Conservation (phyloP, 2,797 vertebrate species). For the Acanthis flammea region DNA sequence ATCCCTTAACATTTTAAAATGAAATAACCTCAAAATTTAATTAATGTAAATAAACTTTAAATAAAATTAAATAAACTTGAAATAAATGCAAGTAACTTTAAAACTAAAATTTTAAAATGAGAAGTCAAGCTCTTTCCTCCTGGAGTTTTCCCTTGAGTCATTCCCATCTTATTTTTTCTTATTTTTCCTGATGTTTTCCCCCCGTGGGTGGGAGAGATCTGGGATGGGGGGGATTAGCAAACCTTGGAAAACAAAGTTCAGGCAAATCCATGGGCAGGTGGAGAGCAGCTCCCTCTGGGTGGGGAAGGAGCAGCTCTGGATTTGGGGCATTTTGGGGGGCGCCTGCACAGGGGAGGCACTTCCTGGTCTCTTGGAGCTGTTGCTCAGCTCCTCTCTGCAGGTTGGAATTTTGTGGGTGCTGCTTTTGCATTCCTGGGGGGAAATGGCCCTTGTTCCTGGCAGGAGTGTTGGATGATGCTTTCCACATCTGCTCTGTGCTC, state of each 20-base stretch:
- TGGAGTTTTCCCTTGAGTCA: not conserved
- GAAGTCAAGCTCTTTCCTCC: not conserved
- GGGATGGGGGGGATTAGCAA: not conserved
- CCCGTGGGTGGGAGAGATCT: not conserved
- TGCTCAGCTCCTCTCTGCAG: not conserved
- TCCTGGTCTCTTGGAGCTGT: not conserved
- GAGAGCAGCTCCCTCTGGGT: not conserved
- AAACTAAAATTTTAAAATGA: not conserved
- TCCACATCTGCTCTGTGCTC: not conserved
- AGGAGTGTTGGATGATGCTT: accelerated
- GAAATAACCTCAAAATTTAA: not conserved
- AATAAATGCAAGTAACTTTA: no score
- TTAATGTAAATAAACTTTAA: no score
- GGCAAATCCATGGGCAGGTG: not conserved
- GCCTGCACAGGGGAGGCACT: not conserved
- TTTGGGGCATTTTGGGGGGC: not conserved
- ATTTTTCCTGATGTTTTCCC: not conserved
- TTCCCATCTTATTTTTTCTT: not conserved
- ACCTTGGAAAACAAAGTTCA: not conserved
- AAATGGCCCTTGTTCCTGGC: not conserved
- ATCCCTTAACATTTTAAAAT: not conserved
- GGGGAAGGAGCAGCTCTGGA: not conserved
- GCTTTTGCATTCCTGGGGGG: not conserved
- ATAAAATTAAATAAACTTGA: no score
- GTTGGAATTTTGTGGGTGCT: not conserved